phyloP scores from a whole-genome alignment of 1,140 invertebrate species.

The Drosophila chauvacae region DNA sequence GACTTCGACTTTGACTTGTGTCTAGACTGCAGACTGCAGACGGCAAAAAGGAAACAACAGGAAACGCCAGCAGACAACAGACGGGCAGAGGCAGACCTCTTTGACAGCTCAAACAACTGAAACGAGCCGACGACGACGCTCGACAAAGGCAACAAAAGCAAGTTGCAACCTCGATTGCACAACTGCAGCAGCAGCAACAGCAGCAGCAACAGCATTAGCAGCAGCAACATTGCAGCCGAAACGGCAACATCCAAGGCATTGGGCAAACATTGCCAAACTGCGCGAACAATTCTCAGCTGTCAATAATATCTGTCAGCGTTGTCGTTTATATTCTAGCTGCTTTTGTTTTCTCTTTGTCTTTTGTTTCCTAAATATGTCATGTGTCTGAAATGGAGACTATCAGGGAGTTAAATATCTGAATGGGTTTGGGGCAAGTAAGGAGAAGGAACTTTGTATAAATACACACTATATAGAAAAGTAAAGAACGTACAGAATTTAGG shows the following conservation, averaged over 20 bases:
- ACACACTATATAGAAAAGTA: neutral
- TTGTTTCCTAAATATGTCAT: slow-evolving; percentile 23
- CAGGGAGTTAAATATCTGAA: neutral
- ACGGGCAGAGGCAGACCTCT: slow-evolving; percentile 63
- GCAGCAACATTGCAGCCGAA: slow-evolving; percentile 21
- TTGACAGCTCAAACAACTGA: slow-evolving; percentile 76
- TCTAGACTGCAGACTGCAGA: slow-evolving; percentile 72
- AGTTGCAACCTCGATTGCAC: slow-evolving; percentile 48
- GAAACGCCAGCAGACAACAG: slow-evolving; percentile 68
- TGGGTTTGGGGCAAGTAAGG: neutral
- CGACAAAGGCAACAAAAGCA: slow-evolving; percentile 15
- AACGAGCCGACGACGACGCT: slow-evolving; percentile 55
- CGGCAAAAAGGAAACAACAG: slow-evolving; percentile 70
- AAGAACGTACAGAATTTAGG: neutral
- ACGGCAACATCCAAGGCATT: slow-evolving; percentile 53
- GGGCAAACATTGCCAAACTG: slow-evolving; percentile 73
- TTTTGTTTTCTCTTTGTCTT: slow-evolving; percentile 17
- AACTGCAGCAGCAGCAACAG: slow-evolving; percentile 53
- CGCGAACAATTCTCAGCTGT: slow-evolving; percentile 79
- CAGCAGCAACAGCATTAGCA: slow-evolving; percentile 16
- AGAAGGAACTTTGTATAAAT: neutral
- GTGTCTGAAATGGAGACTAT: slow-evolving; percentile 10
- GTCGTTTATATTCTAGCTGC: slow-evolving; percentile 19
- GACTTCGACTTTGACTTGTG: slow-evolving; percentile 70
- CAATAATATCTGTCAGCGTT: slow-evolving; percentile 72